A percentile compares a stretch with the other conserved stretches of the same genome.
phyloP scores from a whole-genome alignment of 2,113 vertebrate genomes.

The Tenebrosternarchus preto region DNA sequence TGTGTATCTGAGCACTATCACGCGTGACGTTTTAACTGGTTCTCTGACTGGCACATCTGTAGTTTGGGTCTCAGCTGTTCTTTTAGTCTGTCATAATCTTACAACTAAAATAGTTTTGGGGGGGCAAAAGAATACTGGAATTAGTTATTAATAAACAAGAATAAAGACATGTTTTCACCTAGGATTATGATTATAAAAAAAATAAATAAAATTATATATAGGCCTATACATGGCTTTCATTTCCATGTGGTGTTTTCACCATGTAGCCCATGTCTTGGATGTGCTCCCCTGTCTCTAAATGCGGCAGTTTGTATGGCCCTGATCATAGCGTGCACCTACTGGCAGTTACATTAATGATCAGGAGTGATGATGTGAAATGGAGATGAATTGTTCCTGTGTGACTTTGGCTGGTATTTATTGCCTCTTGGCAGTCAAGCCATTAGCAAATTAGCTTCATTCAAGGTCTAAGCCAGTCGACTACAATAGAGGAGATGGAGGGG shows the following conservation, averaged over 20 bases:
- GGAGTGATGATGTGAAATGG: conserved; percentile 61
- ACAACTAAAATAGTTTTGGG: too few species aligned
- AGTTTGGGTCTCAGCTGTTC: too few species aligned
- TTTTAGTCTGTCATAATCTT: too few species aligned
- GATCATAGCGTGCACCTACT: conserved; percentile 45
- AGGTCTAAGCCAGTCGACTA: conserved; percentile 33
- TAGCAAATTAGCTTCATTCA: conserved; percentile 72
- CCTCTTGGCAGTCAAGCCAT: conserved; percentile 70
- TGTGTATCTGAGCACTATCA: too few species aligned
- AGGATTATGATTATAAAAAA: neutral
- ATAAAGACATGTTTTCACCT: neutral
- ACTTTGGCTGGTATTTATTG: conserved; percentile 71
- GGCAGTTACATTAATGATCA: conserved; percentile 57
- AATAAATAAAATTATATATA: too few species aligned
- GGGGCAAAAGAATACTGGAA: too few species aligned
- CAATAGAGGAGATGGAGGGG: conserved; percentile 27
- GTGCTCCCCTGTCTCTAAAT: conserved; percentile 31
- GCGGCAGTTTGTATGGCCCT: conserved; percentile 54
- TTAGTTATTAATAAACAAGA: too few species aligned
- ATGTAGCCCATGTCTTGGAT: conserved; percentile 38
- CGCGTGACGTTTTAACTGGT: too few species aligned
- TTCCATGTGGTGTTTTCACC: neutral
- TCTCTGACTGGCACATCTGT: too few species aligned
- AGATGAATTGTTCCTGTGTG: conserved; percentile 67
- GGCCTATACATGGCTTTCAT: neutral